Conservation (phyloP, 92 coral and sea anemone genomes). For the Virgularia gustaviana region DNA sequence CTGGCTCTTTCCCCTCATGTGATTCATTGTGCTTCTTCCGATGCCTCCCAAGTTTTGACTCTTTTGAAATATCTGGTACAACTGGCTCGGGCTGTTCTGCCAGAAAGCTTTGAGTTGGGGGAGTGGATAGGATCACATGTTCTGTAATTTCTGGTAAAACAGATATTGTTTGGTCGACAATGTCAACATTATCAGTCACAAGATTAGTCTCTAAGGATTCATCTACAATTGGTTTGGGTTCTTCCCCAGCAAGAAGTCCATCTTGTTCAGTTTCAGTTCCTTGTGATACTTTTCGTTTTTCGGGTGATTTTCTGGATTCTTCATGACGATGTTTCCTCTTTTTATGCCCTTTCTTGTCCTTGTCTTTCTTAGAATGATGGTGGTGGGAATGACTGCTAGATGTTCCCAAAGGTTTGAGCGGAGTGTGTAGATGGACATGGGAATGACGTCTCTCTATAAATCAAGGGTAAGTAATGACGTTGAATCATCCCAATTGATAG, state of each 20-base stretch:
- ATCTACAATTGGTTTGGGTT: not conserved
- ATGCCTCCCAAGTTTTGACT: not conserved
- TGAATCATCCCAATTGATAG: too few species aligned
- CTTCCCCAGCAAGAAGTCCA: not conserved
- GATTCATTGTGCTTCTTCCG: constrained; percentile 20
- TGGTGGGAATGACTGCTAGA: constrained; percentile 21
- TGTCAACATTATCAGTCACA: constrained; percentile 25
- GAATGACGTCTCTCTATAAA: constrained; percentile 24
- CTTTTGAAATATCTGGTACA: not conserved
- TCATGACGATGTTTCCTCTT: constrained; percentile 17
- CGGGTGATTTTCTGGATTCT: not conserved
- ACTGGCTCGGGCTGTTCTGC: not conserved
- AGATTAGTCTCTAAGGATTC: constrained; percentile 15
- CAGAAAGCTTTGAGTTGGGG: not conserved
- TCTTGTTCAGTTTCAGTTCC: not conserved
- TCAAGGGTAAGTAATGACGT: too few species aligned
- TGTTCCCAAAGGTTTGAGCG: constrained; percentile 19
- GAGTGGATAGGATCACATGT: constrained; percentile 17
- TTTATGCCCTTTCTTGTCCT: constrained; percentile 8
- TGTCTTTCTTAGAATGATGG: constrained; percentile 18
- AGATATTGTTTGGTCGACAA: constrained; percentile 32
- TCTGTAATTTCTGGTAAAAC: constrained; percentile 30
- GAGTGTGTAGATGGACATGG: constrained; percentile 34
- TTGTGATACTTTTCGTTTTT: not conserved
- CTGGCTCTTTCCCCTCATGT: constrained; percentile 13